These are phyloP conservation scores for Piscicola geometra DNA, from an alignment of 2,888 invertebrate species.

Conservation along the genomic window DNA sequence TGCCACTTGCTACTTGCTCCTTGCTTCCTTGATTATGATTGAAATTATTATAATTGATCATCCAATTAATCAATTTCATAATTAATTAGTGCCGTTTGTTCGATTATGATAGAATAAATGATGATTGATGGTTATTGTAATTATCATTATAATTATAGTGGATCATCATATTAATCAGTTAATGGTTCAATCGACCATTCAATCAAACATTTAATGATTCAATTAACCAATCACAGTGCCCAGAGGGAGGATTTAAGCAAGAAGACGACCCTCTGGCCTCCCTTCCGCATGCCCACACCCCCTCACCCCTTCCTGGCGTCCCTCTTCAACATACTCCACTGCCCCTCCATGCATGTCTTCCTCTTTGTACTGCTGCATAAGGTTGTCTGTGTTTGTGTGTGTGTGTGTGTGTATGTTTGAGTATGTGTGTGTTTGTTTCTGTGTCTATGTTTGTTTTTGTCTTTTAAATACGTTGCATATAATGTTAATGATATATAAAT, in stretches of 20 bases:
- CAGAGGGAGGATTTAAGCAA: conserved; percentile 62
- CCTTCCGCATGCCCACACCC: conserved; percentile 68
- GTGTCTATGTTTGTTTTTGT: not conserved
- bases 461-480: too few species aligned
- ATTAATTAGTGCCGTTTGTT: too few species aligned
- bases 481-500: too few species aligned
- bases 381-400: conserved; percentile 31
- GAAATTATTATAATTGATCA: too few species aligned
- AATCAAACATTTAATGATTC: conserved; percentile 1
- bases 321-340: conserved; percentile 51
- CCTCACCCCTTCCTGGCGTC: conserved; percentile 46
- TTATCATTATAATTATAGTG: too few species aligned
- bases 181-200: too few species aligned
- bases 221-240: conserved; percentile 60
- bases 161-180: too few species aligned
- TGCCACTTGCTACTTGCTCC: not conserved
- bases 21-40: too few species aligned
- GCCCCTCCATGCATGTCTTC: conserved; percentile 64
- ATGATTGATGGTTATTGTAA: too few species aligned
- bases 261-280: conserved; percentile 69
- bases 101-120: too few species aligned
- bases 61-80: too few species aligned
- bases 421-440: not conserved
- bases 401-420: not conserved
- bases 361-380: conserved; percentile 61